Base-by-base conservation (phyloP, 2,888 invertebrate genomes). In the Cataglyphis cursor region DNA sequence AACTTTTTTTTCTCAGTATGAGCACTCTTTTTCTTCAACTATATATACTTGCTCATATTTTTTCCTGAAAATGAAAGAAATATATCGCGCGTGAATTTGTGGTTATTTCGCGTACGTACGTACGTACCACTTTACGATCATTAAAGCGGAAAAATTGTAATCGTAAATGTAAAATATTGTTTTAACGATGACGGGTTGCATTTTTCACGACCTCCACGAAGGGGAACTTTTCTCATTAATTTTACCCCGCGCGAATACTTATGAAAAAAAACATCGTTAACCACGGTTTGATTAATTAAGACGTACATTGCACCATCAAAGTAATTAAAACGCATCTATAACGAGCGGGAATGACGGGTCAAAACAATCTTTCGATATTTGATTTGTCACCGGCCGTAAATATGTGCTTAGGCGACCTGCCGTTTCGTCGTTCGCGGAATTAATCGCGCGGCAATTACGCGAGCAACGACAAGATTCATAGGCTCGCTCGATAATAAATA, bases 121-220 rank as follows among this genome's bases (percentile, higher is more conserved):
- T 35, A 28, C 44, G 24, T 31, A 68, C 66, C 59, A 59, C 48
- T 80, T 80, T 80, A 59, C 78, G 68, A 59, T 68, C 57, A 44
- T 80, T 68, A 70, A 59, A 61, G 70, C 35, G 44, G 44, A 80
- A 80, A 78, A 80, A 68, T 70, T 70, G 44, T 70, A 80, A 80
- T 80, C 68, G 59, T 80, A 80, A 80, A 68, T 59, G 70, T 68
- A 66, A 70, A 80, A 80, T 80, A 80, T 80, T 59, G 68, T 70
- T 80, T 70, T 44, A 21, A n/a, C 78, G 59, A 78, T 59, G 44
- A 44, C 59, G 59, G 35, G 10, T 8, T 24, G 51, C 12, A 61
- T 70, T 70, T 78, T 80, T 80, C 35, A 70, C 59, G 59, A 31
- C 59, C 24, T 61, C 24, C 12, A 24, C 68, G 66, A 78, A 44